Base-by-base conservation (phyloP, 1,140 invertebrate species). In the Nephotettix cincticeps region DNA sequence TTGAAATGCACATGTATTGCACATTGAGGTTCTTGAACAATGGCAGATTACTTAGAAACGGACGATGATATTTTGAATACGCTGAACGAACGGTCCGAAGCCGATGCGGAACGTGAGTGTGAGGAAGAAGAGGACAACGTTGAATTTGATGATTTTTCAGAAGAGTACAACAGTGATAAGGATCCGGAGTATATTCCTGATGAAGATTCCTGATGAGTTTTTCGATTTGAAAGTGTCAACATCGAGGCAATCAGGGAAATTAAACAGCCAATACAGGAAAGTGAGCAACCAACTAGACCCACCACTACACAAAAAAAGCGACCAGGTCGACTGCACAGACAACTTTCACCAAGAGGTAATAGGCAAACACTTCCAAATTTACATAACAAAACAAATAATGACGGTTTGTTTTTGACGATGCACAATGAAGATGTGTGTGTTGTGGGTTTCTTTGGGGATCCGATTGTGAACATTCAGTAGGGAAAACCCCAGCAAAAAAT, bases 401-500 rank as follows among this genome's bases (percentile, higher is more conserved):
- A 6, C 28, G 23, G n/a, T 47, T n/a, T 47, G 17, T 17, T 68
- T n/a, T 28, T 17, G 11, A 68, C 14, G 13, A 68, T 68, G 32
- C 36, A 68, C 40, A n/a, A 17, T 17, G 66, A 68, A 68, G 66
- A 45, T 28, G 66, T 32, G 27, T 25, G 45, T 45, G 66, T 68
- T 21, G 66, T 43, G 66, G 40, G 14, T 68, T 68, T 68, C 19
- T 68, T 47, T 68, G 66, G 66, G 66, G 23, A 27, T 21, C 32
- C 47, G 45, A 68, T 2, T 45, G 66, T 30, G 27, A 68, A 17
- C 14, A n/a, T n/a, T 45, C 66, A 51, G 66, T 21, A 47, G 66
- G 66, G 36, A 63, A 68, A 51, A 68, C 66, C 28, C 30, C 40
- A 45, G 66, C 32, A 68, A 68, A 47, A 68, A 68, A 68, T 68